Evolutionary conservation across 1,140 invertebrate genomes (phyloP).

Genomic region (Euwallacea fornicatus): DNA sequence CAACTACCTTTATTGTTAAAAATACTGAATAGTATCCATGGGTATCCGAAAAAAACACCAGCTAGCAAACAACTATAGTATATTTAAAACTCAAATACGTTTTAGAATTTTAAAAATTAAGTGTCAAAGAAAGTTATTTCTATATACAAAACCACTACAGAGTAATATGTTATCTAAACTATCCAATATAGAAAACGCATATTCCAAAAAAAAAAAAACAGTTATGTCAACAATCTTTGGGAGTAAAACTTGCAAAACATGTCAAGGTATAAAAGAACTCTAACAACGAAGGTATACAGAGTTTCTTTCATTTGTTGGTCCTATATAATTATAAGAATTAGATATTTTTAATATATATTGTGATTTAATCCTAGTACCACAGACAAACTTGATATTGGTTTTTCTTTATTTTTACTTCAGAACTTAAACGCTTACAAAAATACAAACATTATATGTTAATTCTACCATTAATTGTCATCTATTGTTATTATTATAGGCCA

Average conservation of each 20-base stretch:
- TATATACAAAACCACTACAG: neutral
- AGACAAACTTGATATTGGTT: conserved; percentile 23
- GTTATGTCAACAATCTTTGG: conserved; percentile 7
- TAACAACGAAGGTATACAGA: conserved; percentile 4
- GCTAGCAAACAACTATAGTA: too few species aligned
- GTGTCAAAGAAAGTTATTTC: neutral
- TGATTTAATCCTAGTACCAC: conserved; percentile 19
- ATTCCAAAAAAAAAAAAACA: neutral
- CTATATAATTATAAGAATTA: neutral
- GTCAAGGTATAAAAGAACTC: neutral
- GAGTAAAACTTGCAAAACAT: neutral
- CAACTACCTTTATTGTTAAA: too few species aligned
- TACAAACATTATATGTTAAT: too few species aligned
- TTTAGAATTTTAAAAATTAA: too few species aligned
- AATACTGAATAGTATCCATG: too few species aligned
- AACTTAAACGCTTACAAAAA: too few species aligned
- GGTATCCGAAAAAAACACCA: too few species aligned
- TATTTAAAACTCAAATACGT: too few species aligned
- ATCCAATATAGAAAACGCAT: neutral
- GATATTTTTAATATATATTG: neutral
- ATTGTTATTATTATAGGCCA: too few species aligned
- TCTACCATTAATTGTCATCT: too few species aligned
- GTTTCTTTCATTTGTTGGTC: conserved; percentile 6
- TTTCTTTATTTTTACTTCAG: neutral
- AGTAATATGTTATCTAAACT: neutral